Conservation (phyloP, 2,888 invertebrate species). For the Tuberolachnus salignus region DNA sequence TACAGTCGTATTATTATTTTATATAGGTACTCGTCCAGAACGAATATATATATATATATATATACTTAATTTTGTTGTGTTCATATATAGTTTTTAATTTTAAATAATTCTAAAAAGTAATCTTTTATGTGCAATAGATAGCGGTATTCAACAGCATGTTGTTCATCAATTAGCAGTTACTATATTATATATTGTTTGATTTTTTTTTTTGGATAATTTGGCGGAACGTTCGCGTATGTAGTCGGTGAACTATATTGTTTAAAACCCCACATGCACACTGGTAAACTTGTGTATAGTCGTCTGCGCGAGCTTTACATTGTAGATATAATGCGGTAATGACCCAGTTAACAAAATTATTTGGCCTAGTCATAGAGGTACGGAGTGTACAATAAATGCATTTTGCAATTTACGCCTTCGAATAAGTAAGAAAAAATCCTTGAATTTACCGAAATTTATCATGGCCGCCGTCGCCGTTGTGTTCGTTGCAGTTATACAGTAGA, state of each 20-base stretch:
- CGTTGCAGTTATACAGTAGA: background rate
- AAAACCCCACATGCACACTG: background rate
- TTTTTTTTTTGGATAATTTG: background rate
- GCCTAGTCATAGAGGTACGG: constrained; percentile 11
- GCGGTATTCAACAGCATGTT: background rate
- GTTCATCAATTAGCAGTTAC: background rate
- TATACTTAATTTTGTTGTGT: too few relatives aligned
- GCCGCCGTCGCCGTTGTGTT: background rate
- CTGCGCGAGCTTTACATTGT: background rate
- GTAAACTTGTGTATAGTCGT: background rate
- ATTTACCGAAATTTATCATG: constrained; percentile 39
- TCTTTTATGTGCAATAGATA: background rate
- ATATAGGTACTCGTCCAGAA: too few relatives aligned
- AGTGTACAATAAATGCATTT: constrained; percentile 29
- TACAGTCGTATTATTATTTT: too few relatives aligned
- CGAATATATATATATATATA: too few relatives aligned
- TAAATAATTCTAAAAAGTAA: too few relatives aligned
- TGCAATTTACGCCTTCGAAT: constrained; percentile 24
- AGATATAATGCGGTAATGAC: constrained; percentile 37
- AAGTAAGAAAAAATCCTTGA: constrained; percentile 41
- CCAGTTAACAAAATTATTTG: constrained; percentile 31
- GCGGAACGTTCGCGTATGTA: background rate
- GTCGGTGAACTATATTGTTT: background rate
- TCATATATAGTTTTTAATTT: too few relatives aligned
- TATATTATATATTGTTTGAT: background rate